Evolutionary conservation across 2,113 vertebrate species (phyloP), one percentile per base, ranked within the genome.

Genomic region (Suncus etruscus): DNA sequence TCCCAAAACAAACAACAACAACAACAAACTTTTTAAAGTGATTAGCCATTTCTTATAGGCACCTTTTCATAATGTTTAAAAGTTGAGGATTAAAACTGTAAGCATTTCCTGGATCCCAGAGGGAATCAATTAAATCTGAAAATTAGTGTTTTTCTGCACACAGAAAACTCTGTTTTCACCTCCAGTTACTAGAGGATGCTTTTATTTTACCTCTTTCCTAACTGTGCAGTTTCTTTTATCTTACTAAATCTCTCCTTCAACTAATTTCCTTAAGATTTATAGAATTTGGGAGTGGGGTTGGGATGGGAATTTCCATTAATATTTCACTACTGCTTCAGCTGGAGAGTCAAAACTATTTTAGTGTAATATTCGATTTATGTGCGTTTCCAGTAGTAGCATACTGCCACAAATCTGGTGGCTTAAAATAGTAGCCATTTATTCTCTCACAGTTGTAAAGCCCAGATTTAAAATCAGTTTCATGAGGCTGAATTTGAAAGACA

Each of bases 71-170:
- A 18, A 47, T 32, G 10, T 32, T 83, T 51, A 65, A 47, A n/a
- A 20, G 48, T 25, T 27, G 68, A 68, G 70, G 27, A 77, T 29
- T 27, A 6, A 63, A 11, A 70, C 15, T 77, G 11, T 51, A 74
- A 69, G 54, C 39, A 92, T n/a, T 54, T 79, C 75, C 70, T 82
- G 18, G 8, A 3, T 75, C 25, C 58, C 45, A 50, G 45, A 39
- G 5, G 39, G 39, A 90, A 93, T 70, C 70, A 88, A 7, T 61
- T 80, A 87, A 89, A 87, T 14, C 47, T 32, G 11, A 89, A 58
- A 18, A 65, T 11, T 39, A 39, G 39, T 86, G 8, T 39, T 32
- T 86, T 72, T 32, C 63, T 76, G 16, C 16, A 70, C 20, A 24
- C 39, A 7, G 29, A 74, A 48, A 78, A 91, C 3, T 39, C 25